phyloP scores from a whole-genome alignment of 2,113 vertebrate species.

The Paramisgurnus dabryanus region DNA sequence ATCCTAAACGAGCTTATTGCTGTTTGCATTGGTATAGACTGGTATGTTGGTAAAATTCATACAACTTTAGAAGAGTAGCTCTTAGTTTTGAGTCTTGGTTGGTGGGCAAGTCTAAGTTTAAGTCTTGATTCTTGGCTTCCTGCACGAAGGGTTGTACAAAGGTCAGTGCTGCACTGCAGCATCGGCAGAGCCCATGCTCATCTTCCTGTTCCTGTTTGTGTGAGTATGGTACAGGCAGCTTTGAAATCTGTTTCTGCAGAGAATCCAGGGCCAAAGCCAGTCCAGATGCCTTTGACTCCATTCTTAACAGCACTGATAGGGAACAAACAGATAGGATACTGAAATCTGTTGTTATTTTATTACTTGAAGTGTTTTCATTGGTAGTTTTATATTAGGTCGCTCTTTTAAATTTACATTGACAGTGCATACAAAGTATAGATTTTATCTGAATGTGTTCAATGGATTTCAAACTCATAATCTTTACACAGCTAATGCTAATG shows the following conservation, averaged over 20 bases:
- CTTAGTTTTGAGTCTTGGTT: conserved; percentile 73
- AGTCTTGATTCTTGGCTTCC: conserved; percentile 71
- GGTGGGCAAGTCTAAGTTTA: conserved; percentile 50
- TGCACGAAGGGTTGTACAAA: conserved; percentile 84
- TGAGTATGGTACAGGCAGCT: conserved; percentile 89
- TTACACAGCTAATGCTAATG: no score
- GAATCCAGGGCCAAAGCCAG: conserved; percentile 81
- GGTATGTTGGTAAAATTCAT: conserved; percentile 59
- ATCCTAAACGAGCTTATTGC: background rate
- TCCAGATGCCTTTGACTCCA: conserved; percentile 79
- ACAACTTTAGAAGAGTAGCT: conserved; percentile 89
- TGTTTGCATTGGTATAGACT: background rate
- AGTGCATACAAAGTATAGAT: no score
- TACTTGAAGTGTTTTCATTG: no score
- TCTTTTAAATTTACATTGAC: no score
- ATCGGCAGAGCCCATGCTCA: conserved; percentile 78
- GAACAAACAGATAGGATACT: background rate
- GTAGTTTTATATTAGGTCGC: no score
- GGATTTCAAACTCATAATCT: no score
- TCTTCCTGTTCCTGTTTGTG: conserved; percentile 83
- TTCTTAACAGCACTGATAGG: conserved; percentile 79
- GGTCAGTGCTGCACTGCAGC: conserved; percentile 78
- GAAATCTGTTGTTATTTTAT: conserved; percentile 6
- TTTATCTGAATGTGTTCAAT: no score
- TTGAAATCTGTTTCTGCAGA: conserved; percentile 82